Evolutionary conservation across 2,797 vertebrate genomes (phyloP).

Genomic region (Sebastes umbrosus): DNA sequence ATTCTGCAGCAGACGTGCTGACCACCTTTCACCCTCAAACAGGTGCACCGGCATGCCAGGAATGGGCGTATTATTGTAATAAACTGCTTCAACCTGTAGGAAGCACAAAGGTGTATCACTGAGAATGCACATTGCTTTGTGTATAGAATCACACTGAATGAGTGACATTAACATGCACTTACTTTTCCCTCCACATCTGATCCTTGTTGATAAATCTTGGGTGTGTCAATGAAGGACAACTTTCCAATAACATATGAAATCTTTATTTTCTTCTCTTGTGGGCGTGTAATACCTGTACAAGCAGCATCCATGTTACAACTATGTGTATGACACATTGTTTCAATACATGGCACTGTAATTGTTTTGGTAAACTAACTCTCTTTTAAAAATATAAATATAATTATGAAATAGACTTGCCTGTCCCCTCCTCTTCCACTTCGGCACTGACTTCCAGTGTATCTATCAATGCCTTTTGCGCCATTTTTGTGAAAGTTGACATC

Average conservation of each 20-base stretch:
- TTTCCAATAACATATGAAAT: conserved; percentile 57
- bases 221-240: conserved; percentile 44
- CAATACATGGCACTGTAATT: not conserved
- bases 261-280: not conserved
- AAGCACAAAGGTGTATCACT: no score
- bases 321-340: no score
- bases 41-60: no score
- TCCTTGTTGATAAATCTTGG: no score
- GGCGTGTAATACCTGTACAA: conserved; percentile 32
- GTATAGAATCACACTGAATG: no score
- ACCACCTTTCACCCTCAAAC: no score
- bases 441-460: conserved; percentile 1
- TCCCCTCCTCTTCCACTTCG: conserved; percentile 67
- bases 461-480: not conserved
- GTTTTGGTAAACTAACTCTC: not conserved
- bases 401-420: conserved; percentile 45
- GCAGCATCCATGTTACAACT: not conserved
- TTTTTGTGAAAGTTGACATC: conserved; percentile 39
- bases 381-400: not conserved
- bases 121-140: no score
- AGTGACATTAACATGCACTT: no score
- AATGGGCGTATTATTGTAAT: no score
- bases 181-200: no score
- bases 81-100: no score
- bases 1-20: no score